phyloP scores from a whole-genome alignment of 2,797 vertebrate genomes.

The Adelosebastes latens region DNA sequence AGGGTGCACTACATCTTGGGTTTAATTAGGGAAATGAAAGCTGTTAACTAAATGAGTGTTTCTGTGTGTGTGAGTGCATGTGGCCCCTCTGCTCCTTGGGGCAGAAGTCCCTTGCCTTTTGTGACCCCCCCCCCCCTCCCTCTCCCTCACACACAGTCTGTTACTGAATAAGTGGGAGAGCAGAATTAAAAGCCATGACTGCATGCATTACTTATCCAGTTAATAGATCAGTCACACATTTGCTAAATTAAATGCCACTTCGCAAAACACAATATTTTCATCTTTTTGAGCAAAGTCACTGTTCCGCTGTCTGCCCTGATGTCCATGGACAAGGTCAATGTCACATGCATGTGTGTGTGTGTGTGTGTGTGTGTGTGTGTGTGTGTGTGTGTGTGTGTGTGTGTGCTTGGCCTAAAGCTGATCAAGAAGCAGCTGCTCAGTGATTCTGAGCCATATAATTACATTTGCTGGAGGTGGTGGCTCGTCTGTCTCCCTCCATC shows the following conservation, averaged over 20 bases:
- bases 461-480: conserved; percentile 57
- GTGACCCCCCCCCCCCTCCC: not conserved
- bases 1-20: not conserved
- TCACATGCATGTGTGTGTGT: not conserved
- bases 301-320: not conserved
- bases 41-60: conserved; percentile 49
- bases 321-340: conserved; percentile 45
- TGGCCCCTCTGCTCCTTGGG: conserved; percentile 19
- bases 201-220: not conserved
- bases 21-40: conserved; percentile 70
- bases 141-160: not conserved
- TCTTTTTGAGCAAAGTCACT: not conserved
- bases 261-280: not conserved
- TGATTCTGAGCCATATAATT: conserved; percentile 48
- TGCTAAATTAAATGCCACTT: conserved; percentile 8
- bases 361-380: not conserved
- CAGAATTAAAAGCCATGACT: conserved; percentile 26
- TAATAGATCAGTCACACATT: conserved; percentile 18
- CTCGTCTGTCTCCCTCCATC: conserved; percentile 39
- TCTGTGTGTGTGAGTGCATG: conserved; percentile 21
- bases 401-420: conserved; percentile 18
- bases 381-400: not conserved
- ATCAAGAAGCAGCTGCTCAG: conserved; percentile 35
- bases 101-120: conserved; percentile 11
- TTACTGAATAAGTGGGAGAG: conserved; percentile 26